Conservation (phyloP, 2,888 invertebrate genomes). For the Drosophila parthenogenetica region DNA sequence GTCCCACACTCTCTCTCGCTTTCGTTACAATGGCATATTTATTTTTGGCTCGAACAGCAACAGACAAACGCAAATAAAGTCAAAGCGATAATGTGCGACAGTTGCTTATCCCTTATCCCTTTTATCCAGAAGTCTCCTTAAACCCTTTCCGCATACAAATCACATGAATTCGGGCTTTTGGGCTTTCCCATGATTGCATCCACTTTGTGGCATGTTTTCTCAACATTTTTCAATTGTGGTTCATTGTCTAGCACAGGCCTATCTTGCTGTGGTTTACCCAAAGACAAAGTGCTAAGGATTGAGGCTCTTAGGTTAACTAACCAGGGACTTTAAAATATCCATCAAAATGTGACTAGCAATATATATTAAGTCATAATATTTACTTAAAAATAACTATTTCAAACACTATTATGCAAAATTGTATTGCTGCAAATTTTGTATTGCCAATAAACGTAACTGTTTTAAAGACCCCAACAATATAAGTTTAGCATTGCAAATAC, state of each 20-base stretch:
- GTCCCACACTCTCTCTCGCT: slow-evolving; percentile 50
- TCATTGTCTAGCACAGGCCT: slow-evolving; percentile 12
- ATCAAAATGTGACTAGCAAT: slow-evolving; percentile 13
- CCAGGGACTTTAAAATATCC: slow-evolving; percentile 19
- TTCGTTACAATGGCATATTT: slow-evolving; percentile 65
- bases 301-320: background rate
- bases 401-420: too few species aligned
- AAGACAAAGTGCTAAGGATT: slow-evolving; percentile 14
- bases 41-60: slow-evolving; percentile 50
- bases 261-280: slow-evolving; percentile 29
- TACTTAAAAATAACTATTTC: background rate
- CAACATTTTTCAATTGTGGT: slow-evolving; percentile 58
- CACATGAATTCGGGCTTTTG: slow-evolving; percentile 19
- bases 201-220: slow-evolving; percentile 33
- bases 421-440: too few species aligned
- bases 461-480: background rate
- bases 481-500: background rate
- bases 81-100: slow-evolving; percentile 64
- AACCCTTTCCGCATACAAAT: slow-evolving; percentile 38
- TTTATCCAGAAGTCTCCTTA: slow-evolving; percentile 14
- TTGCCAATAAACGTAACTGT: background rate
- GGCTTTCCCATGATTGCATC: slow-evolving; percentile 13
- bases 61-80: slow-evolving; percentile 41
- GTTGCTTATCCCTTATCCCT: slow-evolving; percentile 50
- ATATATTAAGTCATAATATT: background rate